Base-by-base conservation (phyloP, 2,888 invertebrate species). In the Lasius fuliginosus region DNA sequence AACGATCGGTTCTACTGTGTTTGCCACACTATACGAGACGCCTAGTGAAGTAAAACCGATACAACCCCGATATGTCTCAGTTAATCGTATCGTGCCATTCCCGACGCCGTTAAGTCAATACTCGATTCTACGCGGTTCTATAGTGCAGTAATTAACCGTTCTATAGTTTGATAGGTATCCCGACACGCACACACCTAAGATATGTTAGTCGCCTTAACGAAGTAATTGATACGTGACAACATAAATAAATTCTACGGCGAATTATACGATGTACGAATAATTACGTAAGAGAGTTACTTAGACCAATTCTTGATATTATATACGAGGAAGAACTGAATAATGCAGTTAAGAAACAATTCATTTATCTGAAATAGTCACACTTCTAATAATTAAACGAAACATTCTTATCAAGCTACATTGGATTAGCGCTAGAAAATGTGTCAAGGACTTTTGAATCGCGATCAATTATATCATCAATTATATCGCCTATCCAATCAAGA, bases 81-180 rank as follows among this genome's bases (percentile, higher is more conserved):
- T 79, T 69, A 69, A 79, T 76, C 64, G 49, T 42, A 58, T 18
- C 58, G 58, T 42, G 23, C n/a, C 30, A 58, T 46, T 42, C 79
- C 33, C 42, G 58, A 71, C 33, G 79, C 18, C 42, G 42, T 79
- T 69, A 69, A 69, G 69, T 69, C 77, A 69, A 79, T 77, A 77
- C n/a, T 42, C 53, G 56, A 56, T 58, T 42, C 71, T 69, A 42
- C 33, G 8, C n/a, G 42, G 23, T 15, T 60, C 42, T 33, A 30
- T 33, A 23, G 11, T 27, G 18, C 42, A 0, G 33, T 69, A 69
- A 79, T 79, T 60, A 79, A 58, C 42, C 60, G 23, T 69, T 23
- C 36, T 53, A 12, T 53, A 67, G 42, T 69, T 11, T 15, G 12
- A 30, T 42, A 67, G 8, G 23, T 23, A 53, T 33, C 40, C 23